Base-by-base conservation (phyloP, 2,888 invertebrate species). In the Alloplasta piceator region DNA sequence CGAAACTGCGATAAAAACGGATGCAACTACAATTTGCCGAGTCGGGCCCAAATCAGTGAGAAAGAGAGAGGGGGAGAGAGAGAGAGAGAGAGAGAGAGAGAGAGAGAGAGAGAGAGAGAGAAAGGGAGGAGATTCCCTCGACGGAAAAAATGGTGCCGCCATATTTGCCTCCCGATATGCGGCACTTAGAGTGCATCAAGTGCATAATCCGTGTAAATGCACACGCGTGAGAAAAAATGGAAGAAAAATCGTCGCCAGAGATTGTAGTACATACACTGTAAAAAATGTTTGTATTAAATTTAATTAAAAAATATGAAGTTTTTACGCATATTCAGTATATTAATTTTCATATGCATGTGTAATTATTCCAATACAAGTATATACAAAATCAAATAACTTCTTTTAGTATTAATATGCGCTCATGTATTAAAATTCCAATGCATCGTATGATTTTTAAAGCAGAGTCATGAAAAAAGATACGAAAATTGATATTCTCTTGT, bases 211-310 rank as follows among this genome's bases (percentile, higher is more conserved):
- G 52, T 16, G 9, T 41, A 16, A 63, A 10, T 43, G 43, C 36
- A 46, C 39, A 71, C 43, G 10, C 46, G 9, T 12, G 39, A n/a
- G 10, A 10, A 70, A 7, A 43, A n/a, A 43, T 16, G 38, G 16
- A 58, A 52, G 68, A 76, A 80, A 80, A 77, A 78, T 73, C 48
- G 77, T 73, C 73, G 50, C 64, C 77, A 72, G 71, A 80, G 72
- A 76, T 58, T 50, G 66, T n/a, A 72, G 72, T 76, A 63, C 68
- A 73, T 77, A 81, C n/a, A n/a, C n/a, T n/a, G n/a, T n/a, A n/a
- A n/a, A n/a, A n/a, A n/a, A n/a, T n/a, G n/a, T n/a, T n/a, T n/a
- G n/a, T n/a, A n/a, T n/a, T n/a, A n/a, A n/a, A n/a, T n/a, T n/a
- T n/a, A n/a, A n/a, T n/a, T n/a, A n/a, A n/a, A n/a, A n/a, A n/a